Evolutionary conservation across 2,113 vertebrate genomes (phyloP).

Genomic region (Cinclus mexicanus): DNA sequence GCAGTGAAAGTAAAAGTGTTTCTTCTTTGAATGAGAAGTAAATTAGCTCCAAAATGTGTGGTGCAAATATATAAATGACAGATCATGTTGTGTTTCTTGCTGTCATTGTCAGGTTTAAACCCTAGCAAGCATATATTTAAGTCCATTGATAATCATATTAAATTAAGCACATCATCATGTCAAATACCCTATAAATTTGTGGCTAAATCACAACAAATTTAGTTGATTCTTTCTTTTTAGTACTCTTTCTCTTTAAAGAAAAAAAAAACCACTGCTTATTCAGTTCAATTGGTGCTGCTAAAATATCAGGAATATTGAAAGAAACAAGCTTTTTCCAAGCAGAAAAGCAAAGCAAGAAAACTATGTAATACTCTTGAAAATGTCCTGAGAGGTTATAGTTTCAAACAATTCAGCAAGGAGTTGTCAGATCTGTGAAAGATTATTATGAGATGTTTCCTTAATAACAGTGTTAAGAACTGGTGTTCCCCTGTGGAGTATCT

Average conservation of each 20-base stretch:
- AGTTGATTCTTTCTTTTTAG: neutral
- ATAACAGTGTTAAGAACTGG: neutral
- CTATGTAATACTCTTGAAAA: neutral
- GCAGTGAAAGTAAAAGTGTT: neutral
- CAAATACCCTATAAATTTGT: neutral
- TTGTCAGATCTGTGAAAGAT: neutral
- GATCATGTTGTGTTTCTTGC: neutral
- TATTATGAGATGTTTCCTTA: neutral
- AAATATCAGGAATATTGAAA: conserved; percentile 24
- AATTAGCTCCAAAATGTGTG: neutral
- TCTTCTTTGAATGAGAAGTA: neutral
- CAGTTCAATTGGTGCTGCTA: conserved; percentile 14
- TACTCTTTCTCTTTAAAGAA: neutral
- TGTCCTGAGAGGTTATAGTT: neutral
- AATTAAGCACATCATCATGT: neutral
- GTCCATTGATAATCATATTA: neutral
- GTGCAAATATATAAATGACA: neutral
- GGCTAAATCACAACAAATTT: neutral
- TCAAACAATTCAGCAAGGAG: conserved; percentile 23
- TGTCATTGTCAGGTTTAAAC: neutral
- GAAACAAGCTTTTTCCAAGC: conserved; percentile 29
- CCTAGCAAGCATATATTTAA: neutral
- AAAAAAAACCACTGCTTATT: neutral
- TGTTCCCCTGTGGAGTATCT: neutral
- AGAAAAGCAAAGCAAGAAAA: neutral